phyloP scores from a whole-genome alignment of 2,113 vertebrate species.

The Siniperca chuatsi region DNA sequence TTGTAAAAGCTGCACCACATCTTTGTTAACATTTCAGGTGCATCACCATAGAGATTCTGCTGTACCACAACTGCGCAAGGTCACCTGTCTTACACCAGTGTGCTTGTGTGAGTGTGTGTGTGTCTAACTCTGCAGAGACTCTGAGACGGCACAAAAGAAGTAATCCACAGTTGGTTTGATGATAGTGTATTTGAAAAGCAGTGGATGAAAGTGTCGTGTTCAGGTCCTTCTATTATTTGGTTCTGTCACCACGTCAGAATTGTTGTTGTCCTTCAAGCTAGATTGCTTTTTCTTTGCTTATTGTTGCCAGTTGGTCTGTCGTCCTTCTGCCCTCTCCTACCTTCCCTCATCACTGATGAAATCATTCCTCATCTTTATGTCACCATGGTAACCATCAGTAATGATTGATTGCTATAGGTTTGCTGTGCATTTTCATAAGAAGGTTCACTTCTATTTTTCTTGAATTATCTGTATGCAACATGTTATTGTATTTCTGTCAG shows the following conservation, averaged over 20 bases:
- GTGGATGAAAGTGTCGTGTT: neutral
- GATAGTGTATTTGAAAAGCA: slow-evolving; percentile 5
- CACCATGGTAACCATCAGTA: neutral
- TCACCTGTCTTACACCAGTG: slow-evolving; percentile 29
- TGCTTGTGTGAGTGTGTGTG: neutral
- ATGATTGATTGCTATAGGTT: neutral
- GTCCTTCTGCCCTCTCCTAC: neutral
- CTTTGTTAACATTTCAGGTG: slow-evolving; percentile 52
- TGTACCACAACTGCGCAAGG: slow-evolving; percentile 50
- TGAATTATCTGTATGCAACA: neutral
- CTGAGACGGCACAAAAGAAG: slow-evolving; percentile 1
- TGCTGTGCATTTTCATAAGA: neutral
- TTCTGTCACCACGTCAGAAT: neutral
- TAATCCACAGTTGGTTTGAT: slow-evolving; percentile 1
- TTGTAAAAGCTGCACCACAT: slow-evolving; percentile 32
- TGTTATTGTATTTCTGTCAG: neutral
- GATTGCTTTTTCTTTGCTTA: slow-evolving; percentile 26
- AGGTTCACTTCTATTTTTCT: neutral
- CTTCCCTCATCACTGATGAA: neutral
- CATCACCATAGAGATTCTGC: slow-evolving; percentile 69
- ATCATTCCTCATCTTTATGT: neutral
- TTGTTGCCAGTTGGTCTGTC: slow-evolving; percentile 8
- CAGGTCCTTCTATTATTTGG: slow-evolving; percentile 6
- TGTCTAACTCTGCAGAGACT: slow-evolving; percentile 25
- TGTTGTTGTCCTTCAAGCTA: neutral